Percentiles rank a stretch among this genome's conserved stretches.
Evolutionary conservation across 2,888 invertebrate species (phyloP).

Genomic region (Amphipoea oculea): DNA sequence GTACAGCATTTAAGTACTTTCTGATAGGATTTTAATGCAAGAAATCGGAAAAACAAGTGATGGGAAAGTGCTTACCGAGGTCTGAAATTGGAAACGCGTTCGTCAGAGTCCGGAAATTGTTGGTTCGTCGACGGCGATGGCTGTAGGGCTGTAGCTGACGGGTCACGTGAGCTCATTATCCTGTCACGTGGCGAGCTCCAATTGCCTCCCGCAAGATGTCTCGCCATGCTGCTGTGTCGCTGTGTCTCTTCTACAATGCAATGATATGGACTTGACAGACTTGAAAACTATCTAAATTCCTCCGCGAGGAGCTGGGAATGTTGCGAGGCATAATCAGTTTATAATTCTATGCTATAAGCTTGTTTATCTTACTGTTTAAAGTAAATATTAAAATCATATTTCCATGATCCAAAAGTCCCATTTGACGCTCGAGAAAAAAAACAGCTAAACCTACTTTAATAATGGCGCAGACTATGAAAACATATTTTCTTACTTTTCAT

Average conservation of each 20-base stretch:
- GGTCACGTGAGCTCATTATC: conserved; percentile 84
- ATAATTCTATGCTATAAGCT: neutral
- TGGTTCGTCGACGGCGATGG: conserved; percentile 75
- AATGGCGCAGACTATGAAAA: neutral
- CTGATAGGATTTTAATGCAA: conserved; percentile 66
- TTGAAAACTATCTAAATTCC: neutral
- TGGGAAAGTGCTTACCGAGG: conserved; percentile 85
- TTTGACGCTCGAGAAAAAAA: neutral
- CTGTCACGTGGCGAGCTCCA: conserved; percentile 74
- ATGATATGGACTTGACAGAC: conserved; percentile 31
- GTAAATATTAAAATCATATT: neutral
- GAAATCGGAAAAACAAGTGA: conserved; percentile 80
- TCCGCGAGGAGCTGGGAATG: neutral
- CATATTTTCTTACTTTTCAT: neutral
- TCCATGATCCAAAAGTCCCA: neutral
- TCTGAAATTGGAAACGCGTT: conserved; percentile 88
- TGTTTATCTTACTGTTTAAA: neutral
- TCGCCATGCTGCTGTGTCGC: conserved; percentile 41
- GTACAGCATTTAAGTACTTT: conserved; percentile 45
- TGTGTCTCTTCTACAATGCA: conserved; percentile 41
- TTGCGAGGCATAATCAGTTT: neutral
- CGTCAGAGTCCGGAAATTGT: conserved; percentile 87
- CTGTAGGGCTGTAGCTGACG: conserved; percentile 74
- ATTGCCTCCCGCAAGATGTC: conserved; percentile 68
- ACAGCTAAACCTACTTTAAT: neutral